Evolutionary conservation across 2,113 vertebrate genomes (phyloP).

Genomic region (Himantopus leucocephalus): DNA sequence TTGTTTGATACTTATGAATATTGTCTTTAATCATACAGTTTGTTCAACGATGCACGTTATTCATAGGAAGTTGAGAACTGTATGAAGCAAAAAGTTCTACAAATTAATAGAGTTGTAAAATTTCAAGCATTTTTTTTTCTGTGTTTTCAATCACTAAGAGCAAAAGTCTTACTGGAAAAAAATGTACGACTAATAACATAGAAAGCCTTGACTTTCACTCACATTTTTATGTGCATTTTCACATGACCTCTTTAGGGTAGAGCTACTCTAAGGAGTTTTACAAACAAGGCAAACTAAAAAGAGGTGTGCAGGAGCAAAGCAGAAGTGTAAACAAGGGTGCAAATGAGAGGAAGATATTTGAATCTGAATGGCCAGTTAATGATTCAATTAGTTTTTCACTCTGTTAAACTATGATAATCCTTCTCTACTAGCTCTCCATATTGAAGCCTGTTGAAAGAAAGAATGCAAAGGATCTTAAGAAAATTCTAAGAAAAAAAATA

Average conservation of each 20-base stretch:
- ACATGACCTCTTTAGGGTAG: constrained; percentile 72
- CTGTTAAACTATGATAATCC: constrained; percentile 80
- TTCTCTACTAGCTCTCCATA: constrained; percentile 67
- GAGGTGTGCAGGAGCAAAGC: constrained; percentile 50
- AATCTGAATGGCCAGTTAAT: constrained; percentile 85
- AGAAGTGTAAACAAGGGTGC: constrained; percentile 72
- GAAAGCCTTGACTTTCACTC: constrained; percentile 23
- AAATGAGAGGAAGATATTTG: constrained; percentile 77
- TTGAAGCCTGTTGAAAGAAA: constrained; percentile 66
- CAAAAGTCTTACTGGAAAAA: background rate
- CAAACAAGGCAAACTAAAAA: constrained; percentile 72
- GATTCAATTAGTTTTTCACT: constrained; percentile 82
- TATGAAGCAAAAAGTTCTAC: background rate
- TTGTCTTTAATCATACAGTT: background rate
- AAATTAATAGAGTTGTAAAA: background rate
- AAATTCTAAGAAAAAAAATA: constrained; percentile 21
- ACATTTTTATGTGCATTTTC: constrained; percentile 67
- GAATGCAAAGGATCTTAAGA: constrained; percentile 60
- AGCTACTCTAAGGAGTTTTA: constrained; percentile 66
- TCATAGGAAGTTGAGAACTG: background rate
- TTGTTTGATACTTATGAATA: background rate
- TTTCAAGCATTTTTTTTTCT: background rate
- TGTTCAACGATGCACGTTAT: background rate
- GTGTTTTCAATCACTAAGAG: background rate
- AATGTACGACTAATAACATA: background rate